Base-by-base conservation (phyloP, 1,140 invertebrate species). In the Luehdorfia chinensis region DNA sequence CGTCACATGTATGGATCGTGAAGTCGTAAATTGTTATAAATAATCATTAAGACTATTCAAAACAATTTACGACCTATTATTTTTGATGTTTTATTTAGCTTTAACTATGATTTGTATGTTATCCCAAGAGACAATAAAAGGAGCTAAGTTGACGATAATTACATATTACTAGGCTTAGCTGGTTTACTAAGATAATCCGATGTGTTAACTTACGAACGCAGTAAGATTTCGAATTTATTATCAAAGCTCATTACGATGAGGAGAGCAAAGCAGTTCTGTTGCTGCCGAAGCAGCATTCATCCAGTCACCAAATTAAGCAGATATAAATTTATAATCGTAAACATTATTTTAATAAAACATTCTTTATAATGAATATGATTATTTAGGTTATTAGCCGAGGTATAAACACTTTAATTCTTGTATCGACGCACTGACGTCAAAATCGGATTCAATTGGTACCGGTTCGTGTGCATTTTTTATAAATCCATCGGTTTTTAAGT, bases 291-390 rank as follows among this genome's bases (percentile, higher is more conserved):
- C 13, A 37, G 50, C 18, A 73, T 73, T 16, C 69, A 73, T 50
- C 69, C 69, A n/a, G 51, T 73, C 18, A 73, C 66, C 28, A 65
- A 59, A 47, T 73, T 69, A 28, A 64, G 69, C 62, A 50, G 30
- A 30, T 37, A 18, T 36, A 27, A 30, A 27, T 14, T 6, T 14
- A 31, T 31, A 30, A 8, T 25, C n/a, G 2, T 21, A 15, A 28
- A 6, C n/a, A 28, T n/a, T 28, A 28, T n/a, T n/a, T n/a, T 28
- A 28, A 21, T 4, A 28, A 28, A 28, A 28, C 8, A 2, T 6
- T 28, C 2, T 28, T 2, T 9, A 9, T n/a, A 28, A 6, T n/a
- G 27, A 8, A 2, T 30, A n/a, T 30, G 8, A 30, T n/a, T 30
- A 11, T 9, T 1, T 11, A 11, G 2, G 4, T 9, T 1, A 30